phyloP scores from a whole-genome alignment of 2,888 invertebrate species.

The Heliconius hortense region DNA sequence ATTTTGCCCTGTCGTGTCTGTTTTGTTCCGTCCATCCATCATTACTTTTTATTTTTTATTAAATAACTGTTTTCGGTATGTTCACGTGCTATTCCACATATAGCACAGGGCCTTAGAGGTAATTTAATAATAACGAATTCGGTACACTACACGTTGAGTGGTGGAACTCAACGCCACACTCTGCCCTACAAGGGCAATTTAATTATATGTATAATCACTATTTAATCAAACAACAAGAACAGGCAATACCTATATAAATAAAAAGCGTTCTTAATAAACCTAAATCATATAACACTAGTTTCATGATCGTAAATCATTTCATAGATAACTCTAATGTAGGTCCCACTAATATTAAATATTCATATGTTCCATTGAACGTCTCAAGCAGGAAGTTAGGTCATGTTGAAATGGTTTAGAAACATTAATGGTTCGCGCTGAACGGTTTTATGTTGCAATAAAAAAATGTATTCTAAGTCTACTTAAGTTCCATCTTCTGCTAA shows the following conservation, averaged over 20 bases:
- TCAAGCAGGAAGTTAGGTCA: constrained; percentile 25
- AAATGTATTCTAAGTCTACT: constrained; percentile 5
- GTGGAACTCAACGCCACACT: neutral
- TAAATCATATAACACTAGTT: neutral
- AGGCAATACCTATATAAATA: neutral
- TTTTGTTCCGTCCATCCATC: neutral
- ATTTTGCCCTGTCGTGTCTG: neutral
- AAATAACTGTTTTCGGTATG: neutral
- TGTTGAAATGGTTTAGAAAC: constrained; percentile 25
- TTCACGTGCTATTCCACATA: too few relatives aligned
- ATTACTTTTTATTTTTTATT: neutral
- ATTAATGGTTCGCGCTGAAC: constrained; percentile 17
- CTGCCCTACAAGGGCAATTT: neutral
- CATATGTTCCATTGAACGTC: constrained; percentile 26
- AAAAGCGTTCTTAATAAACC: neutral
- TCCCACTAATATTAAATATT: constrained; percentile 13
- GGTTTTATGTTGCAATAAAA: constrained; percentile 23
- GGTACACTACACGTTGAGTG: neutral
- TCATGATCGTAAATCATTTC: neutral
- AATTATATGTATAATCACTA: neutral
- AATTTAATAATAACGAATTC: neutral
- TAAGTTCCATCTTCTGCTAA: constrained; percentile 4
- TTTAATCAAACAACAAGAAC: neutral
- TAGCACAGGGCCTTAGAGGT: too few relatives aligned
- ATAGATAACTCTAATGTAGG: constrained; percentile 12